Evolutionary conservation across 2,113 vertebrate genomes (phyloP).

Genomic region (Nanger granti): DNA sequence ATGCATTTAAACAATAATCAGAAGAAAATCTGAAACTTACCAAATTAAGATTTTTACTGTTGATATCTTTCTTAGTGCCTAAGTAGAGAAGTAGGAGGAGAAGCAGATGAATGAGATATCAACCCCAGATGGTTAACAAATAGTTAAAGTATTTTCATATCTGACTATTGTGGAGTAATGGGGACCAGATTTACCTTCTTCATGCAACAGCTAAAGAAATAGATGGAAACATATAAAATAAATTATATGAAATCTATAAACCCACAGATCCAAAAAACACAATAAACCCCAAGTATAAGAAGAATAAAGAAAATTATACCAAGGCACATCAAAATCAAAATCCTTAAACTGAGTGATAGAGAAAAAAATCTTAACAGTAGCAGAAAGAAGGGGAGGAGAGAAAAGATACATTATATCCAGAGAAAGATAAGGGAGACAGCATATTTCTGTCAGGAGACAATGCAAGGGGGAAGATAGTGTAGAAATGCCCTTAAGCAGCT

Average conservation of each 20-base stretch:
- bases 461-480: neutral
- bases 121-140: neutral
- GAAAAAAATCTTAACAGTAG: neutral
- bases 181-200: neutral
- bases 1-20: neutral
- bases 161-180: neutral
- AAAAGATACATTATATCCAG: neutral
- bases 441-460: neutral
- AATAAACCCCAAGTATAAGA: neutral
- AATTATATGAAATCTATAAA: neutral
- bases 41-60: neutral
- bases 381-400: neutral
- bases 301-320: neutral
- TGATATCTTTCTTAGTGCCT: neutral
- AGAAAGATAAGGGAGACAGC: neutral
- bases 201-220: neutral
- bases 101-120: neutral
- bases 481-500: neutral
- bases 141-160: neutral
- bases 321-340: neutral
- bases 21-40: neutral
- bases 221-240: neutral
- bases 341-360: neutral
- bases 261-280: neutral
- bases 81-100: neutral